Evolutionary conservation across 2,113 vertebrate genomes (phyloP).

Genomic region (Gobio gobio): DNA sequence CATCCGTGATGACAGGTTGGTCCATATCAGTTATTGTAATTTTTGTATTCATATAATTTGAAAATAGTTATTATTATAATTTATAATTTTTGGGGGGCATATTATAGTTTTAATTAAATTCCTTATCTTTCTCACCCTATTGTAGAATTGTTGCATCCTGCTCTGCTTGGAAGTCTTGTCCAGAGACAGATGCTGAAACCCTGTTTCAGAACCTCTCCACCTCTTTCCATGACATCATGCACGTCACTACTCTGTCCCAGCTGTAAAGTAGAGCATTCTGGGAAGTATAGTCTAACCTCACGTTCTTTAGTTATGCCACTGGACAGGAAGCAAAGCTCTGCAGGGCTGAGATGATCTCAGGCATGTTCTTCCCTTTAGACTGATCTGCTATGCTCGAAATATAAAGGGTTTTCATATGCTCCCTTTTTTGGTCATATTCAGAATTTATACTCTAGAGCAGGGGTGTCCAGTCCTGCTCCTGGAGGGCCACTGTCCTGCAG

Average conservation of each 20-base stretch:
- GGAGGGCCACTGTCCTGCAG: no score
- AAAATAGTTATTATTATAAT: no score
- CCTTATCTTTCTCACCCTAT: slow-evolving; percentile 36
- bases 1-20: slow-evolving; percentile 91
- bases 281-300: slow-evolving; percentile 3
- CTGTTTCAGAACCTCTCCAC: slow-evolving; percentile 77
- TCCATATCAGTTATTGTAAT: background rate
- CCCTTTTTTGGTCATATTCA: background rate
- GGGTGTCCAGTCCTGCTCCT: no score
- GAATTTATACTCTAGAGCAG: background rate
- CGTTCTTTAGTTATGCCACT: background rate
- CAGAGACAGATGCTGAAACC: slow-evolving; percentile 83
- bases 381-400: background rate
- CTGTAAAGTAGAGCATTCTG: slow-evolving; percentile 71
- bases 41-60: no score
- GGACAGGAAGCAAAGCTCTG: background rate
- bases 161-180: slow-evolving; percentile 87
- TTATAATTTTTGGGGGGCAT: no score
- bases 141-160: slow-evolving; percentile 81
- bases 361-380: background rate
- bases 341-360: background rate
- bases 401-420: background rate
- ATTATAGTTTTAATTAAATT: background rate
- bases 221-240: slow-evolving; percentile 85
- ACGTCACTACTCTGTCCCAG: slow-evolving; percentile 77